phyloP scores from a whole-genome alignment of 2,888 invertebrate genomes.

The Cataglyphis livida region DNA sequence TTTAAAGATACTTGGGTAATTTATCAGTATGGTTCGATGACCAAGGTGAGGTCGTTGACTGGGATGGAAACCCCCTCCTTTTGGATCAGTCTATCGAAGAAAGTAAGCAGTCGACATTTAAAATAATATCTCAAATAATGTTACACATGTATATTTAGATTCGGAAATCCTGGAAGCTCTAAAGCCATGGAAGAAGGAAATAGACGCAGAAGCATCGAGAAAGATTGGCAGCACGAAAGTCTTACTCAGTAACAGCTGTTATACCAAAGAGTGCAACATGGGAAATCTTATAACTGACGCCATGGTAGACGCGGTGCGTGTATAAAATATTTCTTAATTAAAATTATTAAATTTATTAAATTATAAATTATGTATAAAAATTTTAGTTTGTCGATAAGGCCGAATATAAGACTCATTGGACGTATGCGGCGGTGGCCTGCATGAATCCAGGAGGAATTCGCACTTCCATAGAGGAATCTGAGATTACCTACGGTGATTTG shows the following conservation, averaged over 20 bases:
- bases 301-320: constrained; percentile 89
- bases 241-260: constrained; percentile 87
- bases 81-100: constrained; percentile 88
- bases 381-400: constrained; percentile 86
- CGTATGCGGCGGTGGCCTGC: constrained; percentile 89
- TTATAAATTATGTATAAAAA: background rate
- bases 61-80: constrained; percentile 91
- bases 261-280: constrained; percentile 90
- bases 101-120: constrained; percentile 86
- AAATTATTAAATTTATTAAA: constrained; percentile 8
- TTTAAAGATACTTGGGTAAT: constrained; percentile 90
- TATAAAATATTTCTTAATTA: constrained; percentile 41
- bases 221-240: constrained; percentile 89
- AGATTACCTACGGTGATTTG: constrained; percentile 90
- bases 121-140: background rate
- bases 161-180: constrained; percentile 88
- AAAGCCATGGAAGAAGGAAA: constrained; percentile 87
- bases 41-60: constrained; percentile 88
- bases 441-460: constrained; percentile 91
- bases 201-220: constrained; percentile 87
- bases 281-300: constrained; percentile 92
- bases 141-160: constrained; percentile 86
- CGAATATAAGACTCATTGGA: constrained; percentile 87
- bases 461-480: constrained; percentile 87
- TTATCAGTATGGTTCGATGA: constrained; percentile 91